A percentile compares a stretch with the other conserved stretches of the same genome.
phyloP scores from a whole-genome alignment of 2,888 invertebrate genomes.

The Leptothorax acervorum region DNA sequence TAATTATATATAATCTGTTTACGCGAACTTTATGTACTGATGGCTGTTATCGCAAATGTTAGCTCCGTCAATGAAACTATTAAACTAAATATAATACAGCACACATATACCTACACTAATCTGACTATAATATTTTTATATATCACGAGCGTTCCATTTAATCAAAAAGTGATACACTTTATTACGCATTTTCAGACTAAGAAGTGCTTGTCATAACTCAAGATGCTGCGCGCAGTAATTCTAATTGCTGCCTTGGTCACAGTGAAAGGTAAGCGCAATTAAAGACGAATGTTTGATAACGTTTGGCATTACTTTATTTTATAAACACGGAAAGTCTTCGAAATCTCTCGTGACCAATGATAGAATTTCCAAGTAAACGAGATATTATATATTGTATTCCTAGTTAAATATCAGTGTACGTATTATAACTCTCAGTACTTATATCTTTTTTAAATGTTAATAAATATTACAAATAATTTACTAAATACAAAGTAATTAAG shows the following conservation, averaged over 20 bases:
- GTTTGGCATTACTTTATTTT: not conserved
- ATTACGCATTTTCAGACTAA: conserved; percentile 10
- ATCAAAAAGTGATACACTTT: not conserved
- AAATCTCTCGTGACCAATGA: not conserved
- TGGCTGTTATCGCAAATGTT: not conserved
- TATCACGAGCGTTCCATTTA: not conserved
- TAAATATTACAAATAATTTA: not conserved
- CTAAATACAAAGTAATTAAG: not conserved
- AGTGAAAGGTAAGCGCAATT: conserved; percentile 19
- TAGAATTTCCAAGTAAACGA: not conserved
- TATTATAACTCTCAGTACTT: not conserved
- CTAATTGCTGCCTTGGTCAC: not conserved
- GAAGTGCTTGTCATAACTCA: not conserved
- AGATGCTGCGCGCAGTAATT: conserved; percentile 10
- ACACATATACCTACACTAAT: not conserved
- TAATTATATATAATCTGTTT: not conserved
- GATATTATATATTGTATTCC: not conserved
- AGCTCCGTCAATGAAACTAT: not conserved
- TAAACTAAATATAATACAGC: not conserved
- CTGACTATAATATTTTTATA: not conserved
- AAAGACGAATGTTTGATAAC: not conserved
- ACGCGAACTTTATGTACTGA: not conserved
- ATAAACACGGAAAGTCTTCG: not conserved
- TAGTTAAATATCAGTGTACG: not conserved
- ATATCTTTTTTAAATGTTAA: not conserved